Evolutionary conservation across 2,797 vertebrate genomes (phyloP).

Genomic region (Semaprochilodus insignis): DNA sequence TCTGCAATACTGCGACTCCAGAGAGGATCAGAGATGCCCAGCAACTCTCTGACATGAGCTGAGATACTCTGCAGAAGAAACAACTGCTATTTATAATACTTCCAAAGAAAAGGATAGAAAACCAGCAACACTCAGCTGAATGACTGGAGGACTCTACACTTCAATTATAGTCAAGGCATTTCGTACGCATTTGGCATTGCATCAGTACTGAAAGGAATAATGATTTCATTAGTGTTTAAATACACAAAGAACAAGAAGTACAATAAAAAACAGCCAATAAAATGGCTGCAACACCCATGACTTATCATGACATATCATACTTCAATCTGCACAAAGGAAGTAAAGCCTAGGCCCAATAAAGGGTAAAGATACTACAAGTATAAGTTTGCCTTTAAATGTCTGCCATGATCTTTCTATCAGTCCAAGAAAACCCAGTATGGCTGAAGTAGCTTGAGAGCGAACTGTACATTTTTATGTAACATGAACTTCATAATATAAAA

Average conservation of each 20-base stretch:
- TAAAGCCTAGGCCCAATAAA: not conserved
- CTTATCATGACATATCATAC: too few species aligned
- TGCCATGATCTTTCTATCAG: not conserved
- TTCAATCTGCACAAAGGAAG: too few species aligned
- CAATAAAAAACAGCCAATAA: too few species aligned
- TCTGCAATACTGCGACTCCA: conserved; percentile 83
- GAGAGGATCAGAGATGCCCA: conserved; percentile 81
- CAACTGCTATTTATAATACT: not conserved
- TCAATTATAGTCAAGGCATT: too few species aligned
- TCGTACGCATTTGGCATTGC: too few species aligned
- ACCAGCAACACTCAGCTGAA: too few species aligned
- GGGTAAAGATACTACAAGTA: not conserved
- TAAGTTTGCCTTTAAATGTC: not conserved
- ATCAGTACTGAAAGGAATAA: too few species aligned
- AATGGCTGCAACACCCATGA: too few species aligned
- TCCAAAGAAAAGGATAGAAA: not conserved
- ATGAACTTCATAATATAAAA: not conserved
- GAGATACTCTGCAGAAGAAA: conserved; percentile 81
- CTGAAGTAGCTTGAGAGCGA: not conserved
- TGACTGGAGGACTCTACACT: too few species aligned
- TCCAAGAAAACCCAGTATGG: not conserved
- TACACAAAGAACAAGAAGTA: too few species aligned
- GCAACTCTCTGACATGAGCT: conserved; percentile 76
- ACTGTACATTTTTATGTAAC: not conserved
- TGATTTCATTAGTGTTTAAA: too few species aligned